A percentile compares a stretch with the other conserved stretches of the same genome.
These are phyloP conservation scores for Rhagoletis pomonella DNA, from an alignment of 1,140 invertebrate genomes.

Conservation along the genomic window DNA sequence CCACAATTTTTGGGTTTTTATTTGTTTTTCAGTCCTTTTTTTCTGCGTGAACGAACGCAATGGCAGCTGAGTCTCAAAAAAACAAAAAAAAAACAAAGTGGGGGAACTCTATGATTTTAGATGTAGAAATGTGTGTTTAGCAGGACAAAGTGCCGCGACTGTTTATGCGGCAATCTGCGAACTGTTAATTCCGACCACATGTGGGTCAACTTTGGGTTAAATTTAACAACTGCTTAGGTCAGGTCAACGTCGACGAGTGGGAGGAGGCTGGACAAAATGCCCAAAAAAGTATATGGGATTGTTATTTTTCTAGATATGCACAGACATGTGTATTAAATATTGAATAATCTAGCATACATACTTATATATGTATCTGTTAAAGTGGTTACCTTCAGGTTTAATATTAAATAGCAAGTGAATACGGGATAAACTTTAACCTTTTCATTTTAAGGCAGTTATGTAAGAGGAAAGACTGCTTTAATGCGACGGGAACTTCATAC, in stretches of 20 bases:
- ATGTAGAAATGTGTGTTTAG: background rate
- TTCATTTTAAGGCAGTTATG: no score
- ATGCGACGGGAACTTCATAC: no score
- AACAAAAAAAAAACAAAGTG: no score
- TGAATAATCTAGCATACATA: no score
- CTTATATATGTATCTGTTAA: background rate
- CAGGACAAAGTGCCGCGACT: background rate
- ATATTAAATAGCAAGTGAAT: no score
- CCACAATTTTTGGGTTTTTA: constrained; percentile 11
- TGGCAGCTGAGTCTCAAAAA: background rate
- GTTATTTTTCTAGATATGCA: background rate
- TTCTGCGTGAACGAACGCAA: constrained; percentile 40
- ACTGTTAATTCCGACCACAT: constrained; percentile 23
- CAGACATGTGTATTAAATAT: no score
- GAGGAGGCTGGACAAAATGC: background rate
- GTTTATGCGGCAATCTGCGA: background rate
- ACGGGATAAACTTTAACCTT: no score
- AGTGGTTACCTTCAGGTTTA: no score
- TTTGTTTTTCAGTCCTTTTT: constrained; percentile 21
- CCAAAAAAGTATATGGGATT: no score
- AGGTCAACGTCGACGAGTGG: background rate
- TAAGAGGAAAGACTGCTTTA: no score
- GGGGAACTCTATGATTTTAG: no score
- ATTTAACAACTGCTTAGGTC: constrained; percentile 31
- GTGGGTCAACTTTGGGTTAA: constrained; percentile 37